phyloP scores from a whole-genome alignment of 2,113 vertebrate genomes.

The Ciconia boyciana region DNA sequence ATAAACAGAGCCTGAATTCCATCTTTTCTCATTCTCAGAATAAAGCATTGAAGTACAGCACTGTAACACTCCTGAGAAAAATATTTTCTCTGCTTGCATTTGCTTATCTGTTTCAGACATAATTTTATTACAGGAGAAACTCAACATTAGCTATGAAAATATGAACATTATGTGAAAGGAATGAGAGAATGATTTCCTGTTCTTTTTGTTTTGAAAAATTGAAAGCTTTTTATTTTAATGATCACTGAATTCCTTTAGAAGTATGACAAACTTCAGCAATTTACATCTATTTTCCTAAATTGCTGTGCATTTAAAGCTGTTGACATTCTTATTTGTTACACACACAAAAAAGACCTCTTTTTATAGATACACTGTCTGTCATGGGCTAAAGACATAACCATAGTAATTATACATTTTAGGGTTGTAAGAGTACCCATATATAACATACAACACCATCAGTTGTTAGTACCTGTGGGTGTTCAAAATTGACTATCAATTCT shows the following conservation, averaged over 20 bases:
- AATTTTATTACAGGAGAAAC: neutral
- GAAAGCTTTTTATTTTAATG: neutral
- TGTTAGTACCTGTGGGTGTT: neutral
- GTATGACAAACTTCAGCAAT: neutral
- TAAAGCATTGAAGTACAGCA: neutral
- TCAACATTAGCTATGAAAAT: neutral
- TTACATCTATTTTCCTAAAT: slow-evolving; percentile 10
- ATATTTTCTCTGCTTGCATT: neutral
- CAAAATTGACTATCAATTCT: neutral
- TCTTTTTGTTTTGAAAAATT: neutral
- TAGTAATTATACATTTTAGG: slow-evolving; percentile 17
- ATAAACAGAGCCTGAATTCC: neutral
- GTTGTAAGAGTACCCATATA: neutral
- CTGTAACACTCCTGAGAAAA: neutral
- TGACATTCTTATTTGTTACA: neutral
- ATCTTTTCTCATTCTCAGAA: neutral
- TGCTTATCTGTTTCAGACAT: neutral
- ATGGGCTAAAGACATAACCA: neutral
- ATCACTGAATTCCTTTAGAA: neutral
- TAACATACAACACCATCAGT: slow-evolving; percentile 1
- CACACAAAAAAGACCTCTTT: neutral
- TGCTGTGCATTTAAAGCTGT: neutral
- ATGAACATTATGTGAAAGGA: neutral
- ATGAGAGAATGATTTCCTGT: neutral
- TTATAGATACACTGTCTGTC: neutral